Conservation (phyloP, 2,888 invertebrate species). For the Tillus elongatus region DNA sequence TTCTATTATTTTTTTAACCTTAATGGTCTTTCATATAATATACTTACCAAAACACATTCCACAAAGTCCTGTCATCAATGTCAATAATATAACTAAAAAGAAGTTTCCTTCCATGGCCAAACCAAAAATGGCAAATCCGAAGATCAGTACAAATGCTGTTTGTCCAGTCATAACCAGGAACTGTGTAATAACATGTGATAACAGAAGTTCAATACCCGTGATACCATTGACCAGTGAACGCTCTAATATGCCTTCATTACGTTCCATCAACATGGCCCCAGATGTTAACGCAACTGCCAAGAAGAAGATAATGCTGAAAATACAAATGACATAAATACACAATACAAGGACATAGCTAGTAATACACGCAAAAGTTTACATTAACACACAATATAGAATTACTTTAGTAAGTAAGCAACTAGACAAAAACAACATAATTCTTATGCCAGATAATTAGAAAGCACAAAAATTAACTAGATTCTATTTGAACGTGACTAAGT, state of each 20-base stretch:
- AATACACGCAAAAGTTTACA: too few relatives aligned
- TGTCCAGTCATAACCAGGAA: constrained; percentile 82
- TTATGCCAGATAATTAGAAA: too few relatives aligned
- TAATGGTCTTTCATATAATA: too few relatives aligned
- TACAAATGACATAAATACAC: too few relatives aligned
- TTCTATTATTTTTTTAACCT: constrained; percentile 6
- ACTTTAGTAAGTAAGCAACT: too few relatives aligned
- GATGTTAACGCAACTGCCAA: constrained; percentile 88
- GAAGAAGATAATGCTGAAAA: constrained; percentile 79
- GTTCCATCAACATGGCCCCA: constrained; percentile 78
- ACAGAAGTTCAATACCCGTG: constrained; percentile 71
- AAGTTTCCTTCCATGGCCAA: constrained; percentile 70
- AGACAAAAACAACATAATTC: too few relatives aligned
- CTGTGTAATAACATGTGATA: constrained; percentile 81
- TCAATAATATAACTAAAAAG: constrained; percentile 62
- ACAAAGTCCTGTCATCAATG: constrained; percentile 75
- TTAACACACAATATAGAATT: too few relatives aligned
- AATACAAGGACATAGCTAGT: too few relatives aligned
- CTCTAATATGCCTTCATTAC: constrained; percentile 85
- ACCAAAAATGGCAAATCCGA: constrained; percentile 68
- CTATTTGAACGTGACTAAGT: too few relatives aligned
- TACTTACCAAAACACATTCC: constrained; percentile 85
- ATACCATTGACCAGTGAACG: constrained; percentile 81
- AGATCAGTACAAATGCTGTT: constrained; percentile 65
- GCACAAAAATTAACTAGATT: too few relatives aligned